Conservation (phyloP, 2,888 invertebrate genomes). For the Rugalucina vietnamica region DNA sequence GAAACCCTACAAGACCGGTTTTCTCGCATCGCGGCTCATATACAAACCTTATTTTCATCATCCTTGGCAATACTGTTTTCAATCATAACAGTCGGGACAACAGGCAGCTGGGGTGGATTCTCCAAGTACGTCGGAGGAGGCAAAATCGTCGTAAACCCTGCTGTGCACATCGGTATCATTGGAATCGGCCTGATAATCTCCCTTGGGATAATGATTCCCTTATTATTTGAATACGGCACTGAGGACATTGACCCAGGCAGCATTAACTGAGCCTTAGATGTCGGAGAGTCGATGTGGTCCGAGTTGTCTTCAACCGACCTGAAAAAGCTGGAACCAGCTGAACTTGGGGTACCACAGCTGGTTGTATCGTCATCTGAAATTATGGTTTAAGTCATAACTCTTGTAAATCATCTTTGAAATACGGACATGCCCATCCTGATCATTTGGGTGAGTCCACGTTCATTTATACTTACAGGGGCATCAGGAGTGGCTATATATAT, state of each 20-base stretch:
- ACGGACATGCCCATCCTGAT: too few species aligned
- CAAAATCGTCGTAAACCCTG: constrained; percentile 15
- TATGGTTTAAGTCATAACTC: too few species aligned
- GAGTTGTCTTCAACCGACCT: neutral
- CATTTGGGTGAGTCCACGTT: too few species aligned
- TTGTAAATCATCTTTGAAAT: too few species aligned
- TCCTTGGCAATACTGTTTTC: neutral
- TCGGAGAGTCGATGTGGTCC: neutral
- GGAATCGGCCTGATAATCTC: constrained; percentile 53
- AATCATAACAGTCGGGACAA: neutral
- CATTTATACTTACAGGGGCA: too few species aligned
- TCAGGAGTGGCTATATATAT: too few species aligned
- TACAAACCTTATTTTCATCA: neutral
- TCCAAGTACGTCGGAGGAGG: constrained; percentile 55
- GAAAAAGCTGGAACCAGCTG: neutral
- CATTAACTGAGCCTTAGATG: neutral
- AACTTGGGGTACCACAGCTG: neutral
- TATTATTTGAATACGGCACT: neutral
- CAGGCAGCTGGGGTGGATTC: constrained; percentile 31
- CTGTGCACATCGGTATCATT: constrained; percentile 46
- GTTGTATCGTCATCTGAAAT: neutral
- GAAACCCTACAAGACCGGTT: too few species aligned
- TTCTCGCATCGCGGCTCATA: too few species aligned
- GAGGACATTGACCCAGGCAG: neutral
- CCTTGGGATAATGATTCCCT: neutral